Base-by-base conservation (phyloP, 2,888 invertebrate species). In the Pyrrhia umbra region DNA sequence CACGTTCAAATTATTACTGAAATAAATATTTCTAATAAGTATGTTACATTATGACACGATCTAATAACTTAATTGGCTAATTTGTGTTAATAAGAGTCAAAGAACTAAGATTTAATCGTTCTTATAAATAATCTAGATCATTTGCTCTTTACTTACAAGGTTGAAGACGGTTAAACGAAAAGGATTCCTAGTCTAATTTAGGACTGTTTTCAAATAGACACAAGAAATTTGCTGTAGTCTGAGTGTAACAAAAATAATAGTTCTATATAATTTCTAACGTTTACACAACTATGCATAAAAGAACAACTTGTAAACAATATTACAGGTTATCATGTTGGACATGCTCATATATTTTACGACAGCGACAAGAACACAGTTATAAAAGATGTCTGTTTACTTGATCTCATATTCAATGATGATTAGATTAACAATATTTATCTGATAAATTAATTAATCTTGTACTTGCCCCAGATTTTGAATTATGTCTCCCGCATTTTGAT, bases 251-350 rank as follows among this genome's bases (percentile, higher is more conserved):
- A 39, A 47, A 51, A 42, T 52, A 60, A 62, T 47, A 1, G 40
- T 25, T 51, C 46, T 68, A 50, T 43, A 62, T 62, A 51, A 56
- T 69, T 68, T 68, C 68, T 68, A 59, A 67, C 59, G 47, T 67
- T 55, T 50, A 61, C 62, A 27, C 40, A 40, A 68, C 52, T 34
- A 42, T 18, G 49, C 52, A 43, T 68, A 60, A 67, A 47, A 54
- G 47, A 67, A 59, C 39, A n/a, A 34, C 37, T 30, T 23, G 49
- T 49, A 39, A 42, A 30, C 18, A n/a, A n/a, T n/a, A 68, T 54
- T 54, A 60, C 20, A 30, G 54, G 54, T 54, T 27, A 68, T 50
- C 49, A 54, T 54, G 67, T 68, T 68, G 23, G 23, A 67, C 50
- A 39, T 67, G 65, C 43, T 45, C n/a, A n/a, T 66, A 21, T 56